phyloP scores from a whole-genome alignment of 2,888 invertebrate species.

The Hirtodrosophila histrioides region DNA sequence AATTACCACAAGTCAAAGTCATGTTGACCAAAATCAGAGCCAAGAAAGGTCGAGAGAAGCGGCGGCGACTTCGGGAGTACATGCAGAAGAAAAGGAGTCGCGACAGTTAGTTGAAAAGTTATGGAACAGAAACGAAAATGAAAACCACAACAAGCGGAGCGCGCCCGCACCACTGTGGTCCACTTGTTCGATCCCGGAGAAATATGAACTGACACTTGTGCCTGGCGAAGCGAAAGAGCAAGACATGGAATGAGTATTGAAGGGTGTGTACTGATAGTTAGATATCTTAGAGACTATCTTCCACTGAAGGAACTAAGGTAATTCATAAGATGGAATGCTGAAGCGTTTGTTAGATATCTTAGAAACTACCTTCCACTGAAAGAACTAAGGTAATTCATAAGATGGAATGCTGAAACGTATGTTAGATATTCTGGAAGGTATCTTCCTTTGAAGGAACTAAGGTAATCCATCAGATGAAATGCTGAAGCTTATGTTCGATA shows the following conservation, averaged over 20 bases:
- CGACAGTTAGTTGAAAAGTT: constrained; percentile 54
- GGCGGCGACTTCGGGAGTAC: too few species aligned
- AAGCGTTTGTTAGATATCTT: too few species aligned
- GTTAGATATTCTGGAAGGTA: not conserved
- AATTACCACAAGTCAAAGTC: constrained; percentile 82
- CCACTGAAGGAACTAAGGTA: not conserved
- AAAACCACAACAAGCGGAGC: constrained; percentile 43
- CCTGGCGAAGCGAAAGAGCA: constrained; percentile 17
- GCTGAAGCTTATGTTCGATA: too few species aligned
- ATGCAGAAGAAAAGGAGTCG: constrained; percentile 24
- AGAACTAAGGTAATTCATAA: too few species aligned
- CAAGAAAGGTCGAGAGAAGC: constrained; percentile 1
- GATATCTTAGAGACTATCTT: not conserved
- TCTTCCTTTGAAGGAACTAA: not conserved
- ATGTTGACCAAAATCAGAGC: constrained; percentile 60
- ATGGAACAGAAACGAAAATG: constrained; percentile 32
- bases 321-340: too few species aligned
- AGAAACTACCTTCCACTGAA: too few species aligned
- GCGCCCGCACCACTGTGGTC: constrained; percentile 34
- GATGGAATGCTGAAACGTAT: too few species aligned
- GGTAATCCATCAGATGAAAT: too few species aligned
- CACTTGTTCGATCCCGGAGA: constrained; percentile 14
- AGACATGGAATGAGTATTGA: not conserved
- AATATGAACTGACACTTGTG: constrained; percentile 42
- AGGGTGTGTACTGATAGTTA: not conserved